Percentiles rank a stretch among this genome's conserved stretches.
phyloP scores from a whole-genome alignment of 2,888 invertebrate species.

The Scelioninae gen. 1 region DNA sequence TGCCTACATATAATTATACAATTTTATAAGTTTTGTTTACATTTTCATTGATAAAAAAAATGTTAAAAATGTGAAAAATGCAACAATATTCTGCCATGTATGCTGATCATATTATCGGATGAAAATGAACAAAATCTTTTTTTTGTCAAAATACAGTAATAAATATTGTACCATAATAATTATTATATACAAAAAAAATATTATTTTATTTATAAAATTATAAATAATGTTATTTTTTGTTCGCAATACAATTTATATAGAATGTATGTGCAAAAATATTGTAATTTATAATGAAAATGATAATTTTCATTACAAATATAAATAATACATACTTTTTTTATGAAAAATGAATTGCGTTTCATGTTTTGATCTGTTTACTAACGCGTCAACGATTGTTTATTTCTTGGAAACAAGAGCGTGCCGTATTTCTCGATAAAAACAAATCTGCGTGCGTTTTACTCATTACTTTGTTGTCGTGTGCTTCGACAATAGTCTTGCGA shows the following conservation, averaged over 20 bases:
- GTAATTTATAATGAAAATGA: conserved; percentile 22
- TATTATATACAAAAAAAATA: no score
- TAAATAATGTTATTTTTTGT: no score
- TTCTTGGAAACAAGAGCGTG: conserved; percentile 18
- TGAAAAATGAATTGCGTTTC: conserved; percentile 15
- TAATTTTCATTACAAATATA: conserved; percentile 21
- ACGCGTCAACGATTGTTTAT: conserved; percentile 20
- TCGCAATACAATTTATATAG: conserved; percentile 30
- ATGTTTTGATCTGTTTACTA: conserved; percentile 22
- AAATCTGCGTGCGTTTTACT: conserved; percentile 16
- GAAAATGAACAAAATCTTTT: no score
- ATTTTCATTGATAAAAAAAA: no score
- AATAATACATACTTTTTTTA: conserved; percentile 22
- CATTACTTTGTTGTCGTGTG: conserved; percentile 16
- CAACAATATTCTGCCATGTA: no score
- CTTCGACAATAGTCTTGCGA: conserved; percentile 9
- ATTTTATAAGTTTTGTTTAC: no score
- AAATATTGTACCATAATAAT: no score
- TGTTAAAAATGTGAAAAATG: no score
- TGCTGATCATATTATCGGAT: no score
- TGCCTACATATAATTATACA: not conserved
- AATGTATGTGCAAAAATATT: conserved; percentile 26
- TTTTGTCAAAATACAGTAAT: no score
- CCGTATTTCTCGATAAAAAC: conserved; percentile 13
- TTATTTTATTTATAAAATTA: no score